These are phyloP conservation scores for Melanerpes formicivorus DNA, from an alignment of 2,113 vertebrate species.

Conservation along the genomic window DNA sequence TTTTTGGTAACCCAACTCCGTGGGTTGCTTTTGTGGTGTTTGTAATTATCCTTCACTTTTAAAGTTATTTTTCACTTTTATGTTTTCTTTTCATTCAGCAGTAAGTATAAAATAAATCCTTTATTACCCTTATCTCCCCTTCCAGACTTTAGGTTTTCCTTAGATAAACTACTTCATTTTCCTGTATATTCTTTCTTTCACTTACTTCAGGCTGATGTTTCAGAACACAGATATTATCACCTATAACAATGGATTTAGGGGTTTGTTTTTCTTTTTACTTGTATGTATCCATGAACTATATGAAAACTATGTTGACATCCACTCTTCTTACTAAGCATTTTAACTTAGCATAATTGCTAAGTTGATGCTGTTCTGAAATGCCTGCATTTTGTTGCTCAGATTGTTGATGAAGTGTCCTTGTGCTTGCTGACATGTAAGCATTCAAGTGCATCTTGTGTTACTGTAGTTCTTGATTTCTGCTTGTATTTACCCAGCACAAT, in stretches of 20 bases:
- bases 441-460: not conserved
- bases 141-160: conserved; percentile 39
- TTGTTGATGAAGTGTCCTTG: not conserved
- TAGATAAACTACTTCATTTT: conserved; percentile 55
- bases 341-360: not conserved
- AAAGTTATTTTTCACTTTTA: conserved; percentile 29
- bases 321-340: not conserved
- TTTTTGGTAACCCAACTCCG: not conserved
- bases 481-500: not conserved
- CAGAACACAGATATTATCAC: conserved; percentile 17
- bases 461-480: not conserved
- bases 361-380: not conserved
- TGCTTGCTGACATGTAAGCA: not conserved
- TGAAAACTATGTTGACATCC: not conserved
- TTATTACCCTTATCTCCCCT: conserved; percentile 57
- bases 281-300: not conserved
- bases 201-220: not conserved
- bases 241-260: not conserved
- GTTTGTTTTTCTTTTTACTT: not conserved
- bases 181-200: not conserved
- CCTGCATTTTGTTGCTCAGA: not conserved
- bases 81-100: conserved; percentile 35
- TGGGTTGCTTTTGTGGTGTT: not conserved
- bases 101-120: conserved; percentile 39
- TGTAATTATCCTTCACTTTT: not conserved